Conservation (phyloP, 2,797 vertebrate species). For the Pterois miles region DNA sequence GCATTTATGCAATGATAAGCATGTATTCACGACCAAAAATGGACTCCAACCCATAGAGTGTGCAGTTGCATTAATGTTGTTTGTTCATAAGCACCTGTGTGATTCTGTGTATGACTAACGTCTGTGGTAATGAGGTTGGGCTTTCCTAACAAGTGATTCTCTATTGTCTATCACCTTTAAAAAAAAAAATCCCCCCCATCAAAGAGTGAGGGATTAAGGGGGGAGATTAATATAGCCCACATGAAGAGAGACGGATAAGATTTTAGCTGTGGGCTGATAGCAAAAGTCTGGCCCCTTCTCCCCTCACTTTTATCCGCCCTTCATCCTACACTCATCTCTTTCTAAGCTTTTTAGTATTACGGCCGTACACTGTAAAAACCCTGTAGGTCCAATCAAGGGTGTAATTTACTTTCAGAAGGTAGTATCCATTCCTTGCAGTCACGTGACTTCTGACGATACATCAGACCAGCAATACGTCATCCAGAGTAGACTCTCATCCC, state of each 20-base stretch:
- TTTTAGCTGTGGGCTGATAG: conserved; percentile 36
- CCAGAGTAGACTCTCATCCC: too few species aligned
- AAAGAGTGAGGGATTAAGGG: conserved; percentile 45
- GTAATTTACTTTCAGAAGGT: too few species aligned
- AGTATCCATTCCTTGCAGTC: too few species aligned
- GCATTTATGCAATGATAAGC: conserved; percentile 4
- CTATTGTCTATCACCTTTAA: conserved; percentile 33
- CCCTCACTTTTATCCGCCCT: conserved; percentile 21
- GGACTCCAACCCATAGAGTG: neutral
- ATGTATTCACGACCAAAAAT: neutral
- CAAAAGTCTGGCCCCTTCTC: conserved; percentile 20
- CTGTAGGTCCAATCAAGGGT: neutral
- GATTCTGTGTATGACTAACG: conserved; percentile 8
- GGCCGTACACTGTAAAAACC: neutral
- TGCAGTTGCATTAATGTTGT: neutral
- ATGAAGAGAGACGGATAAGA: conserved; percentile 40
- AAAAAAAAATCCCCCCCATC: conserved; percentile 27
- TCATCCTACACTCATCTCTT: conserved; percentile 44
- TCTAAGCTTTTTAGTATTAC: conserved; percentile 25
- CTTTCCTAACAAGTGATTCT: conserved; percentile 43
- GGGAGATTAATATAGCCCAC: conserved; percentile 59
- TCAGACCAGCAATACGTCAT: too few species aligned
- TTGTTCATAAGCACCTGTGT: neutral
- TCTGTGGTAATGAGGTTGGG: conserved; percentile 30
- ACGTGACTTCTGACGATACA: too few species aligned